A percentile compares a stretch with the other conserved stretches of the same genome.
These are phyloP conservation scores for Graphium colonna DNA, from an alignment of 2,888 invertebrate genomes.

Conservation along the genomic window DNA sequence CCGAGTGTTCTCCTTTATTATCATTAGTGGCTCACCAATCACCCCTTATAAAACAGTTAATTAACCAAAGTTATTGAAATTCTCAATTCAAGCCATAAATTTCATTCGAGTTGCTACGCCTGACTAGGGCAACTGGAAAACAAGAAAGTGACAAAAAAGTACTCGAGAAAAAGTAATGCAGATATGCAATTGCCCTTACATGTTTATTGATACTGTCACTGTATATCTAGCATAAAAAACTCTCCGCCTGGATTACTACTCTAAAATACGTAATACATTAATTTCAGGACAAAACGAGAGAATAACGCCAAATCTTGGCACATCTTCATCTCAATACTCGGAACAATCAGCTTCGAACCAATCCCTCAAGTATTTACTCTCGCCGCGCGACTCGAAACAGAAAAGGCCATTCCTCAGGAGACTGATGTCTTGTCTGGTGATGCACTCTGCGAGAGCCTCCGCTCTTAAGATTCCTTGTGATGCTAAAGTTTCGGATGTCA, in stretches of 20 bases:
- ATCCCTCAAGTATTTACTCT: conserved; percentile 29
- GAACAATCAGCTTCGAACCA: conserved; percentile 33
- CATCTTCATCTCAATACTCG: conserved; percentile 51
- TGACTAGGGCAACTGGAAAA: too few relatives aligned
- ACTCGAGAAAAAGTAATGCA: too few relatives aligned
- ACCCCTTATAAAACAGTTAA: too few relatives aligned
- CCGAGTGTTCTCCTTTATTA: too few relatives aligned
- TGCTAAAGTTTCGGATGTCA: conserved; percentile 31
- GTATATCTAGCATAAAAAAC: too few relatives aligned
- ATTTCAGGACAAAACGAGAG: conserved; percentile 49
- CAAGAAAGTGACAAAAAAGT: too few relatives aligned
- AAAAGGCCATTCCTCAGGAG: conserved; percentile 57
- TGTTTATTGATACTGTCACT: too few relatives aligned
- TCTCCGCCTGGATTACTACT: neutral
- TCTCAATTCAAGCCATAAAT: too few relatives aligned
- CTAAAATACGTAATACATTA: conserved; percentile 5
- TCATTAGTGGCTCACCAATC: too few relatives aligned
- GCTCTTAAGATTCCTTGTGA: conserved; percentile 32
- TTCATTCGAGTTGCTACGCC: too few relatives aligned
- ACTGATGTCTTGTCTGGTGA: conserved; percentile 61
- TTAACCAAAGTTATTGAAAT: too few relatives aligned
- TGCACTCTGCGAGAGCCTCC: conserved; percentile 45
- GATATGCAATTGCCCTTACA: too few relatives aligned
- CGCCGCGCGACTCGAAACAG: conserved; percentile 35
- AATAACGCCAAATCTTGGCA: conserved; percentile 60